Evolutionary conservation across 2,797 vertebrate genomes (phyloP), one percentile per base, ranked within the genome.

Genomic region (Acanthiza pusilla): DNA sequence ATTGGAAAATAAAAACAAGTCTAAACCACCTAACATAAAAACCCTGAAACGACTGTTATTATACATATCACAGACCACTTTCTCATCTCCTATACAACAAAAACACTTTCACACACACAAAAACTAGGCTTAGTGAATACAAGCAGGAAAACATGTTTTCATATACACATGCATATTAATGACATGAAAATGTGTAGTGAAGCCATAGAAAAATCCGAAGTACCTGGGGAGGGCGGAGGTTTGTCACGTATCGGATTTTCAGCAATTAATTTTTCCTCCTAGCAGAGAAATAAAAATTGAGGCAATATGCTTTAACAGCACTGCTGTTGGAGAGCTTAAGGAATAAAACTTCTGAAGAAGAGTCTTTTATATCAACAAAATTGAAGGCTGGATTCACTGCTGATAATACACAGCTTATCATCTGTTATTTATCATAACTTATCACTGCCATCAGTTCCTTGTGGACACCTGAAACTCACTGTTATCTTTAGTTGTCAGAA

Each of bases 161-260:
- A 55, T n/a, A 26, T 6, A 65, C 5, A 30, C 6, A 47, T 11
- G 13, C 16, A 36, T 61, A 74, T 65, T 51, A 47, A 42, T 61
- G 43, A 88, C 88, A n/a, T 74, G 29, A 83, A 83, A 29, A 51
- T 38, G 5, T 45, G n/a, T 36, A 71, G 22, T 15, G 9, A 89
- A 17, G 38, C 72, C 18, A 77, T 6, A 78, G 36, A 67, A 82
- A 65, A 91, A 80, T 77, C 30, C 19, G 30, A 73, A 85, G 38
- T 97, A 98, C 98, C 98, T 98, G 97, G 96, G 16, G 91, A 96
- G 15, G 65, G 97, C 2, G 97, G 97, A 65, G 97, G 98, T 45
- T 98, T 98, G 54, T 94, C 94, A 72, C 13, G 1, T 32, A 96
- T 12, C 3, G 53, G 26, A 48, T 79, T 95, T 87, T 92, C 94